phyloP scores from a whole-genome alignment of 2,113 vertebrate species.

The Ariopsis seemanni region DNA sequence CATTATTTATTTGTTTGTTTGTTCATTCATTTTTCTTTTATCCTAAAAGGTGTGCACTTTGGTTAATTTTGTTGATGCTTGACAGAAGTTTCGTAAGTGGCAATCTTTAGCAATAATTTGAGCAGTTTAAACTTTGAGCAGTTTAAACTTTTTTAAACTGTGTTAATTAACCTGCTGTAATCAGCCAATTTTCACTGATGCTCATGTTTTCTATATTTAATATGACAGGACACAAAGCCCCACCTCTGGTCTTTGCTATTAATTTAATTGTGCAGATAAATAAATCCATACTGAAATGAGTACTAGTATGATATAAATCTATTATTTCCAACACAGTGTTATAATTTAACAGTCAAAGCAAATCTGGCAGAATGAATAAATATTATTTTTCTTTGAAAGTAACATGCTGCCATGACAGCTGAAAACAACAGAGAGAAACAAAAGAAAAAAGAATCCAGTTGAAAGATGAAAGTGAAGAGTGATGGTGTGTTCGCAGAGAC shows the following conservation, averaged over 20 bases:
- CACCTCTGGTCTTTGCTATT: background rate
- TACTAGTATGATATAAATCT: background rate
- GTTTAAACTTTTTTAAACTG: background rate
- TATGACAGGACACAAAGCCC: background rate
- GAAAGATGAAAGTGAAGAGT: slow-evolving; percentile 64
- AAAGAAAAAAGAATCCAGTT: slow-evolving; percentile 41
- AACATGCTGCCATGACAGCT: slow-evolving; percentile 46
- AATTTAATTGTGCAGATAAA: background rate
- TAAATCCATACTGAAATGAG: background rate
- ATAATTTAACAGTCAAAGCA: slow-evolving; percentile 56
- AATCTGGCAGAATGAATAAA: slow-evolving; percentile 34
- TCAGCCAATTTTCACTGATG: background rate
- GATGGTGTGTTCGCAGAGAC: slow-evolving; percentile 46
- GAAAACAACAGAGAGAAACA: slow-evolving; percentile 47
- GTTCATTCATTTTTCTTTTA: too few species aligned
- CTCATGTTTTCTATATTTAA: background rate
- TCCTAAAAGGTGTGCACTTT: background rate
- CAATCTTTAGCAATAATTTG: background rate
- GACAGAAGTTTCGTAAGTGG: background rate
- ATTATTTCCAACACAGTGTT: slow-evolving; percentile 46
- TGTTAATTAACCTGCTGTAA: background rate
- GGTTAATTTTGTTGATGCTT: background rate
- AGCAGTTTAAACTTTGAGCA: background rate
- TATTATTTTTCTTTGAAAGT: slow-evolving; percentile 44
- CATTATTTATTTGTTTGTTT: too few species aligned